A percentile compares a stretch with the other conserved stretches of the same genome.
These are phyloP conservation scores for Apaloderma vittatum DNA, from an alignment of 2,113 vertebrate species.

Conservation along the genomic window DNA sequence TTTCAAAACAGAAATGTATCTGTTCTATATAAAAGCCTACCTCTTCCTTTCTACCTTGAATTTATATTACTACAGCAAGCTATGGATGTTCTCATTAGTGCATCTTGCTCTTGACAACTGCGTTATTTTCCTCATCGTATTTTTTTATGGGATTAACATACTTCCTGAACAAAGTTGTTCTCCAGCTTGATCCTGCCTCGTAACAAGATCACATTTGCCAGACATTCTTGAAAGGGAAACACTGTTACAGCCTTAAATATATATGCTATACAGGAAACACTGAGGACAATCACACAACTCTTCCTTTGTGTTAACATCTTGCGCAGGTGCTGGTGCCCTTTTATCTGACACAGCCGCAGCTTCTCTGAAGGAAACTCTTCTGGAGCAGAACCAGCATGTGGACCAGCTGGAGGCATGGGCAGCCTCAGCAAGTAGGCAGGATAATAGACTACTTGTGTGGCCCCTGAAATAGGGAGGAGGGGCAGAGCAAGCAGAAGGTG, in stretches of 20 bases:
- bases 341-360: not conserved
- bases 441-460: fast-evolving
- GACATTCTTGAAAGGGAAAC: not conserved
- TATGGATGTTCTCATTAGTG: not conserved
- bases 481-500: not conserved
- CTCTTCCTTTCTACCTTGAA: not conserved
- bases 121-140: not conserved
- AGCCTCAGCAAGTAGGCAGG: not conserved
- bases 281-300: fast-evolving
- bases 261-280: not conserved
- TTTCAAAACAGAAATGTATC: not conserved
- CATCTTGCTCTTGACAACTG: not conserved
- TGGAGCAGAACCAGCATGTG: fast-evolving
- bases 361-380: not conserved
- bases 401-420: fast-evolving
- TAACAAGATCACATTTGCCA: not conserved
- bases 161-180: not conserved
- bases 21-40: not conserved
- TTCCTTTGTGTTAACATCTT: not conserved
- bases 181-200: not conserved
- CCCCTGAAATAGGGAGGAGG: not conserved
- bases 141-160: not conserved
- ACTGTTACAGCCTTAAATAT: not conserved
- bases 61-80: not conserved
- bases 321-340: not conserved